Base-by-base conservation (phyloP, 2,888 invertebrate genomes). In the Tetheella fluctuosa region DNA sequence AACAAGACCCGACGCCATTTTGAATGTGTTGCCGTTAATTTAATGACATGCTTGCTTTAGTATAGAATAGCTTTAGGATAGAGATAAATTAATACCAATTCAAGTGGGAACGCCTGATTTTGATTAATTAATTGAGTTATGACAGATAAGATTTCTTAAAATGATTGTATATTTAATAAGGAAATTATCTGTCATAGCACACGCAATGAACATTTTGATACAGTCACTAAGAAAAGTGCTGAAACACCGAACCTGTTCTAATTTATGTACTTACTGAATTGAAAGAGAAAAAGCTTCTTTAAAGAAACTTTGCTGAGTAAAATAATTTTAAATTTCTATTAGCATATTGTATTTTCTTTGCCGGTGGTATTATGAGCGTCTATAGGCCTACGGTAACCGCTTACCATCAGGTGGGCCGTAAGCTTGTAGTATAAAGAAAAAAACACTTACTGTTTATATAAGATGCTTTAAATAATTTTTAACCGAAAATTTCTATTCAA, bases 1-100 rank as follows among this genome's bases (percentile, higher is more conserved):
- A 90, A 90, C 89, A 85, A 88, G 88, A 77, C 65, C 73, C 69
- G 84, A 76, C 86, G 89, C 90, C 88, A 90, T 91, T 81, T 90
- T 90, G 83, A 75, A 76, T 70, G 68, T 59, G 69, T 71, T 75
- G 73, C 81, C 80, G 85, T 85, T 88, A 83, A 83, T 83, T 86
- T 82, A 79, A 81, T 81, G 81, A 82, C 80, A 88, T 80, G 82
- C 79, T 80, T 77, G 77, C 73, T 79, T 70, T 70, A 71, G 72
- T 55, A 34, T 54, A 10, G 20, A 20, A 34, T 37, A 55, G 62
- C 68, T 81, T 79, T 79, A 71, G 80, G 81, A 85, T 83, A 84
- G 80, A 84, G 82, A 86, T 85, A 85, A 85, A 86, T 86, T 81
- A 81, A 80, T 74, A 76, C 77, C 71, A 80, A 77, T 76, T 65